These are phyloP conservation scores for Pseudonaja textilis DNA, from an alignment of 2,113 vertebrate species.

Conservation along the genomic window DNA sequence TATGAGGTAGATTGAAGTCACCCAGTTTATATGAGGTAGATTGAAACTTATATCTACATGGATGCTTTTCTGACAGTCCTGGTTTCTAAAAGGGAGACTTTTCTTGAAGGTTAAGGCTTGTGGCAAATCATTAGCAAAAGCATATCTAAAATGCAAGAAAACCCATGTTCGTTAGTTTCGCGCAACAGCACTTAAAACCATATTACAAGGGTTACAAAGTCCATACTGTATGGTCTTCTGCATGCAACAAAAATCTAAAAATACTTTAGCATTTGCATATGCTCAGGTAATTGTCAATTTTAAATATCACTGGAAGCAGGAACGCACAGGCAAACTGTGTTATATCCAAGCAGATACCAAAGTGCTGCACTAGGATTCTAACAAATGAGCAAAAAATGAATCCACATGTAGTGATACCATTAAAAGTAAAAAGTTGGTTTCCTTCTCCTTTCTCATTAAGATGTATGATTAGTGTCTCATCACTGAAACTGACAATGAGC, in stretches of 20 bases:
- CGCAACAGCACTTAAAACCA: background rate
- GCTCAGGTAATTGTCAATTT: rapidly evolving
- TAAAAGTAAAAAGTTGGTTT: background rate
- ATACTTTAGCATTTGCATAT: background rate
- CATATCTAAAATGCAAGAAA: background rate
- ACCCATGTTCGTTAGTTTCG: background rate
- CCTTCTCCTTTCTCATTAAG: background rate
- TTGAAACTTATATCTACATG: background rate
- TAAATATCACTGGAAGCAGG: background rate
- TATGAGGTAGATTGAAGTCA: too few species aligned
- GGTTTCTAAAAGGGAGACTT: background rate
- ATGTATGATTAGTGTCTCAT: conserved; percentile 19
- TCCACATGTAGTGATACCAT: background rate
- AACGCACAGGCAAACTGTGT: background rate
- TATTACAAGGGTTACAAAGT: background rate
- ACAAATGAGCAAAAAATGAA: background rate
- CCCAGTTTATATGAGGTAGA: too few species aligned
- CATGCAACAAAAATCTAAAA: background rate
- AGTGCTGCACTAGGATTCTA: rapidly evolving
- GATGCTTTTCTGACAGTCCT: background rate
- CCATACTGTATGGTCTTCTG: background rate
- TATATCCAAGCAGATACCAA: background rate
- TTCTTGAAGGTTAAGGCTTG: background rate
- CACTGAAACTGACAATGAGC: background rate
- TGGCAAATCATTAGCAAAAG: background rate